Conservation (phyloP, 2,888 invertebrate genomes). For the Podotricha telesiphe region DNA sequence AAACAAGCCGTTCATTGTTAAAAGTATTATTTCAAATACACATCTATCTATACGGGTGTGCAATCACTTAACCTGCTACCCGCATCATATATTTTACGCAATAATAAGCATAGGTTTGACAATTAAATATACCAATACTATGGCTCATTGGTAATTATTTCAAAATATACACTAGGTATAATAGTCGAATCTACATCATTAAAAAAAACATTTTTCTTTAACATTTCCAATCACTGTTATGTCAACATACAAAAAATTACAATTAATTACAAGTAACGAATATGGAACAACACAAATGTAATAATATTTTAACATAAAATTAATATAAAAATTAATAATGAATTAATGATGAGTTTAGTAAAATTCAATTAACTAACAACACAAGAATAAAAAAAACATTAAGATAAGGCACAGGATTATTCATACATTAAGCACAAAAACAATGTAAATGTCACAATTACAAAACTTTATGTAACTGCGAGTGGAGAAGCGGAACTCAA, state of each 20-base stretch:
- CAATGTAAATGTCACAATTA: too few species aligned
- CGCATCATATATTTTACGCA: neutral
- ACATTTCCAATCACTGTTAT: neutral
- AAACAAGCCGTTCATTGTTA: neutral
- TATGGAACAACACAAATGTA: neutral
- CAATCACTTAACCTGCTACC: neutral
- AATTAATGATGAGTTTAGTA: constrained; percentile 7
- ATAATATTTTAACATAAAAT: neutral
- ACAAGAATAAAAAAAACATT: neutral
- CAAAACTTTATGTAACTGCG: too few species aligned
- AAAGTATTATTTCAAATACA: neutral
- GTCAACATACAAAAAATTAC: neutral
- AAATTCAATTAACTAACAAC: constrained; percentile 20
- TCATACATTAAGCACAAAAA: neutral
- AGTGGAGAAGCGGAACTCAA: too few species aligned
- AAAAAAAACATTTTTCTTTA: too few species aligned
- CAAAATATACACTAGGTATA: neutral
- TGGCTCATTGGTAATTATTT: constrained; percentile 2
- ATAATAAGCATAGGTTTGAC: neutral
- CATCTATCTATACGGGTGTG: neutral
- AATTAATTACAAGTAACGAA: neutral
- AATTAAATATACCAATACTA: neutral
- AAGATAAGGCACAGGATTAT: constrained; percentile 20
- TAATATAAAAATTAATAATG: neutral
- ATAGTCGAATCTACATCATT: neutral